Conservation (phyloP, 2,797 vertebrate species). For the Phaenicophaeus curvirostris region DNA sequence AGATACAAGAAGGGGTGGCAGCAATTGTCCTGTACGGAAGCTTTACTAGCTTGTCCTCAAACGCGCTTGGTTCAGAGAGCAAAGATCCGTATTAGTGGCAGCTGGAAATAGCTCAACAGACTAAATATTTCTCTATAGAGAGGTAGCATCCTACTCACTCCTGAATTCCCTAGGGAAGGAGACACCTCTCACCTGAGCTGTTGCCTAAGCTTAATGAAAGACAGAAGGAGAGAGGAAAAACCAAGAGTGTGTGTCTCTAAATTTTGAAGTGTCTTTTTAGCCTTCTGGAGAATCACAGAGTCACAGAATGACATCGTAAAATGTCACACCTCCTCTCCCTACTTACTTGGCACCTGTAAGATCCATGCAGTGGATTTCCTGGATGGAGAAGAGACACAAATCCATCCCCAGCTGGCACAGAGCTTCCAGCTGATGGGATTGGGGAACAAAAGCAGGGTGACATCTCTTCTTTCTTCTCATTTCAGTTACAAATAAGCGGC, state of each 20-base stretch:
- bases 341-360: background rate
- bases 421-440: background rate
- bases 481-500: no score
- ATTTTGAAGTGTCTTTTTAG: background rate
- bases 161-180: background rate
- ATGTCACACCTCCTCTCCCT: background rate
- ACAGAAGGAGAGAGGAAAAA: background rate
- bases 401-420: background rate
- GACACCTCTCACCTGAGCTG: background rate
- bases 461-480: background rate
- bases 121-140: background rate
- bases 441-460: background rate
- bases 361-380: background rate
- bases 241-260: background rate
- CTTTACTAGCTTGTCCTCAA: background rate
- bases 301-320: background rate
- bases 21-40: background rate
- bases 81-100: background rate
- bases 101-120: background rate
- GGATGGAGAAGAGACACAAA: background rate
- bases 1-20: background rate
- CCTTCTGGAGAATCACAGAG: background rate
- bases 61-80: background rate
- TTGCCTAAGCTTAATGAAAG: background rate
- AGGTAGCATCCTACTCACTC: background rate